A percentile compares a stretch with the other conserved stretches of the same genome.
Evolutionary conservation across 1,140 invertebrate species (phyloP).

Genomic region (Colletes latitarsis): DNA sequence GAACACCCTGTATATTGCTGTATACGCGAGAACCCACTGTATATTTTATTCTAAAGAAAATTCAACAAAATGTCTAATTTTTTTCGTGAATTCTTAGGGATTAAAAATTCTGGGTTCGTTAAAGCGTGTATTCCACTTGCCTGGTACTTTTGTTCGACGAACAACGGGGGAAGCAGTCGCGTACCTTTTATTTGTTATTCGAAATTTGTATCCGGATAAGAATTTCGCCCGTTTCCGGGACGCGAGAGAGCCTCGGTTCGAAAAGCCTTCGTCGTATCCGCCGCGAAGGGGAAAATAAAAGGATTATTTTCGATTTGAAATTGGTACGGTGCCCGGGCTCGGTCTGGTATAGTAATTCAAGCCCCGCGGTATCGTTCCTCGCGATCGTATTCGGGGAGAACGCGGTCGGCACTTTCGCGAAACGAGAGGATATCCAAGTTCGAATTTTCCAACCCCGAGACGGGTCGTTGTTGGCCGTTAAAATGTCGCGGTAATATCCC

Average conservation of each 20-base stretch:
- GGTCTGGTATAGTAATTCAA: conserved; percentile 7
- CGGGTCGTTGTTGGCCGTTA: conserved; percentile 29
- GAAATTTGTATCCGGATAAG: no score
- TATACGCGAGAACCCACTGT: no score
- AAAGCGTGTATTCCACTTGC: no score
- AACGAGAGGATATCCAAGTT: conserved; percentile 38
- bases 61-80: no score
- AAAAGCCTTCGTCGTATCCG: neutral
- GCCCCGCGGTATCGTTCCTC: conserved; percentile 13
- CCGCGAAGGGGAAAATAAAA: conserved; percentile 1
- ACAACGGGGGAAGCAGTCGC: no score
- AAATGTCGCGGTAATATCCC: conserved; percentile 35
- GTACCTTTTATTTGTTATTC: no score
- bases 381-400: neutral
- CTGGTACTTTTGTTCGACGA: no score
- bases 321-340: neutral
- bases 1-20: no score
- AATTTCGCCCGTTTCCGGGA: no score
- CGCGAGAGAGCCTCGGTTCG: neutral
- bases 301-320: conserved; percentile 36
- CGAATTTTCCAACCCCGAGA: conserved; percentile 26
- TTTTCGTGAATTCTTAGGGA: no score
- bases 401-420: conserved; percentile 6
- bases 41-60: no score
- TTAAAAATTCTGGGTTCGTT: no score